Evolutionary conservation across 2,113 vertebrate genomes (phyloP).

Genomic region (Irena cyanogastra): DNA sequence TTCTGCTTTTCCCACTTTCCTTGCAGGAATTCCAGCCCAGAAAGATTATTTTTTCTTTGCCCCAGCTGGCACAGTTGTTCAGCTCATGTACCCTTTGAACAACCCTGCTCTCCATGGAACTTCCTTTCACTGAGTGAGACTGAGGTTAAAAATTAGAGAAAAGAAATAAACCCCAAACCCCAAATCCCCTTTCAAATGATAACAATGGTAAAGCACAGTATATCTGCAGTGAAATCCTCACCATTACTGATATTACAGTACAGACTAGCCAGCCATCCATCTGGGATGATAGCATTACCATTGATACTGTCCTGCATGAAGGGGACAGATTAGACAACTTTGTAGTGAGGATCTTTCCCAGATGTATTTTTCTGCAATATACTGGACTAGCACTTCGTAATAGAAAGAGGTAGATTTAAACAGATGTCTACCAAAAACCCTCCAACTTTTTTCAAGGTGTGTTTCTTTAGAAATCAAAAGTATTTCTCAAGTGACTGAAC

Average conservation of each 20-base stretch:
- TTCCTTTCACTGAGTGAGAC: not conserved
- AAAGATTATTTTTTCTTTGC: not conserved
- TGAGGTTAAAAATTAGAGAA: not conserved
- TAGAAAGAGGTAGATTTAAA: not conserved
- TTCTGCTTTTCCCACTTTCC: not conserved
- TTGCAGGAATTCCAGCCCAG: not conserved
- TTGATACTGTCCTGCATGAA: not conserved
- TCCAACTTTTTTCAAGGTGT: not conserved
- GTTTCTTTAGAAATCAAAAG: not conserved
- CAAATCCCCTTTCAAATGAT: not conserved
- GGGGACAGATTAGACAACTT: not conserved
- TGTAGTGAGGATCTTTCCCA: not conserved
- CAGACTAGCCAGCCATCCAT: not conserved
- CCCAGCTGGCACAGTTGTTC: not conserved
- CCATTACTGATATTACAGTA: not conserved
- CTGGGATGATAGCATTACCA: not conserved
- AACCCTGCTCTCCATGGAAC: not conserved
- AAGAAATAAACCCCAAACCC: not conserved
- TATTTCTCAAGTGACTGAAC: not conserved
- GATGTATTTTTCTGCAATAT: not conserved
- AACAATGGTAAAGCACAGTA: not conserved
- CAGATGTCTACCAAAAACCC: not conserved
- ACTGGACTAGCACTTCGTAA: not conserved
- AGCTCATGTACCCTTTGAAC: not conserved
- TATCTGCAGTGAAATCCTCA: not conserved